These are phyloP conservation scores for Cacatua alba DNA, from an alignment of 2,113 vertebrate species.

Conservation along the genomic window DNA sequence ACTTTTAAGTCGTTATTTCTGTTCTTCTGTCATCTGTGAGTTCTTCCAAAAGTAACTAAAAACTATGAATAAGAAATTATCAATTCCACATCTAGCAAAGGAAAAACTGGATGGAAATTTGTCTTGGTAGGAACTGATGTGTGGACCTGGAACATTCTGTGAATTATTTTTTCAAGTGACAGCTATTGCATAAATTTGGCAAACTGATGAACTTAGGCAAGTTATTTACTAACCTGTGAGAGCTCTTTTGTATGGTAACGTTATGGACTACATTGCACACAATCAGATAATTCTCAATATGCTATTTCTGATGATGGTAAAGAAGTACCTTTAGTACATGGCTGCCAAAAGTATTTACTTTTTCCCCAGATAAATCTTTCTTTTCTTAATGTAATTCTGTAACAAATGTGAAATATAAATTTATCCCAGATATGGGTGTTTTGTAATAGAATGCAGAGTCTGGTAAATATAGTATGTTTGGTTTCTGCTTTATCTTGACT, in stretches of 20 bases:
- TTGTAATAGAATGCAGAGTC: background rate
- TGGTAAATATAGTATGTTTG: background rate
- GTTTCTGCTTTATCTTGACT: background rate
- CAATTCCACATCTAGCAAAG: background rate
- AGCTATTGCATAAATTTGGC: background rate
- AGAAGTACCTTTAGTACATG: background rate
- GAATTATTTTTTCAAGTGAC: background rate
- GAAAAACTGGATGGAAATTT: background rate
- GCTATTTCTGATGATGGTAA: background rate
- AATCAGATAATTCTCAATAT: background rate
- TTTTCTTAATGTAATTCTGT: background rate
- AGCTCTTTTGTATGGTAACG: background rate
- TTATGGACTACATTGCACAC: background rate
- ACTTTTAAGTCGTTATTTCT: background rate
- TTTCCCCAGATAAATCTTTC: background rate
- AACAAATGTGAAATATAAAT: background rate
- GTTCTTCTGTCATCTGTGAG: background rate
- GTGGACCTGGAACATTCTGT: background rate
- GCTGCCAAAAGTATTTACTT: background rate
- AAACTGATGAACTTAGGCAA: background rate
- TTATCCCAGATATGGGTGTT: background rate
- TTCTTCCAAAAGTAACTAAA: background rate
- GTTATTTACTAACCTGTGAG: background rate
- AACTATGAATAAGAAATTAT: background rate
- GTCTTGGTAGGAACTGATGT: background rate